phyloP scores from a whole-genome alignment of 2,888 invertebrate species.

The Megaustenia siamemsis region DNA sequence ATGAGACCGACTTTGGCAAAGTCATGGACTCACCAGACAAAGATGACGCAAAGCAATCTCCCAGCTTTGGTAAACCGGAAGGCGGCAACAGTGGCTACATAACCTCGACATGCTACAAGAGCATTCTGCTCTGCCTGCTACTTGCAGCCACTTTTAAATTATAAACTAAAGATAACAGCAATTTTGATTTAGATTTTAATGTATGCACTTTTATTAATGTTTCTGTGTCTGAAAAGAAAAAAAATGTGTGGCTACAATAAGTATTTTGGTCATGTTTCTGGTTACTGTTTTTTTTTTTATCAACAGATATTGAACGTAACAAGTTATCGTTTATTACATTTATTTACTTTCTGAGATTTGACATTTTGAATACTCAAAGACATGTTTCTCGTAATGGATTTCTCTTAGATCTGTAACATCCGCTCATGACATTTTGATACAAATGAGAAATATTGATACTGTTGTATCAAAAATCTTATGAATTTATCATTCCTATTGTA shows the following conservation, averaged over 20 bases:
- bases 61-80: not conserved
- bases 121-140: not conserved
- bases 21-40: not conserved
- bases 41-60: not conserved
- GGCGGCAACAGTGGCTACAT: not conserved
- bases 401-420: not conserved
- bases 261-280: not conserved
- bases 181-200: not conserved
- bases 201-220: not conserved
- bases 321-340: not conserved
- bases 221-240: not conserved
- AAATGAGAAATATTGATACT: not conserved
- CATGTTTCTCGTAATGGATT: not conserved
- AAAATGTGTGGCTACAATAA: not conserved
- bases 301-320: not conserved
- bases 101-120: not conserved
- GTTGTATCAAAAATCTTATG: not conserved
- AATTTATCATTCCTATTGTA: constrained; percentile 3
- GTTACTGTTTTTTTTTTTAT: not conserved
- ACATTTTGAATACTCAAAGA: not conserved
- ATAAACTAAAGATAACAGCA: not conserved
- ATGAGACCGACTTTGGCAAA: not conserved
- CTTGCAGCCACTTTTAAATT: not conserved
- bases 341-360: not conserved
- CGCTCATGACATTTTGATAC: not conserved